Evolutionary conservation across 64 coral and sea anemone genomes (phyloP).

Genomic region (Porites australiensis): DNA sequence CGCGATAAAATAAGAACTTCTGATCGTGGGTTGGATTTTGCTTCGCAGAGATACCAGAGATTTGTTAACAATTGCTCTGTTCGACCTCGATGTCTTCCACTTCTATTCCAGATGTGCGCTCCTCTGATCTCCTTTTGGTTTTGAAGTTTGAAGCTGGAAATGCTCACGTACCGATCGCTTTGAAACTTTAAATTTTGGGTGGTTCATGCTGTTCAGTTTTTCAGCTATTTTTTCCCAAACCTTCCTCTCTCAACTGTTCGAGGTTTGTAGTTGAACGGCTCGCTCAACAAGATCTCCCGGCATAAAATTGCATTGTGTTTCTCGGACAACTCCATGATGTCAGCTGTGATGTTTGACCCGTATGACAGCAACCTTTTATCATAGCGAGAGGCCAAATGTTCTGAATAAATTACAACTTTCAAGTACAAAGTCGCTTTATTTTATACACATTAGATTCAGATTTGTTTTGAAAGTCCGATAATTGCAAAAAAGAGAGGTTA

Average conservation of each 20-base stretch:
- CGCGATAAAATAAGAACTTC: too few relatives aligned
- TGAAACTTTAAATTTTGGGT: slow-evolving; percentile 36
- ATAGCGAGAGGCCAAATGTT: background rate
- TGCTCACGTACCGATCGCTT: slow-evolving; percentile 36
- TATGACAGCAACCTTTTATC: background rate
- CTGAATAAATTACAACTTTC: background rate
- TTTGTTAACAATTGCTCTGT: too few relatives aligned
- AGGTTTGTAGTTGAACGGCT: slow-evolving; percentile 41
- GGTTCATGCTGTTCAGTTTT: slow-evolving; percentile 48
- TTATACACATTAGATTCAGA: background rate
- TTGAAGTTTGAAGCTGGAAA: slow-evolving; percentile 17
- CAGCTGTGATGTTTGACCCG: background rate
- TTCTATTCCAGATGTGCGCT: slow-evolving; percentile 53
- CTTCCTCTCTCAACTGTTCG: slow-evolving; percentile 54
- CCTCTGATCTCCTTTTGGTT: slow-evolving; percentile 25
- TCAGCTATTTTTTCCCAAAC: slow-evolving; percentile 51
- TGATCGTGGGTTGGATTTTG: background rate
- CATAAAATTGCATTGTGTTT: slow-evolving; percentile 30
- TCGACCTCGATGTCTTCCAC: slow-evolving; percentile 54
- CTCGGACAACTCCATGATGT: slow-evolving; percentile 29
- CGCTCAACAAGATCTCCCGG: slow-evolving; percentile 20
- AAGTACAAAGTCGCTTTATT: background rate
- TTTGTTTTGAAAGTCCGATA: background rate
- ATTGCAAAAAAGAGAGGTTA: background rate
- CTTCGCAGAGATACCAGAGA: background rate